These are phyloP conservation scores for Misgurnus mizolepis DNA, from an alignment of 2,113 vertebrate species.

Conservation along the genomic window DNA sequence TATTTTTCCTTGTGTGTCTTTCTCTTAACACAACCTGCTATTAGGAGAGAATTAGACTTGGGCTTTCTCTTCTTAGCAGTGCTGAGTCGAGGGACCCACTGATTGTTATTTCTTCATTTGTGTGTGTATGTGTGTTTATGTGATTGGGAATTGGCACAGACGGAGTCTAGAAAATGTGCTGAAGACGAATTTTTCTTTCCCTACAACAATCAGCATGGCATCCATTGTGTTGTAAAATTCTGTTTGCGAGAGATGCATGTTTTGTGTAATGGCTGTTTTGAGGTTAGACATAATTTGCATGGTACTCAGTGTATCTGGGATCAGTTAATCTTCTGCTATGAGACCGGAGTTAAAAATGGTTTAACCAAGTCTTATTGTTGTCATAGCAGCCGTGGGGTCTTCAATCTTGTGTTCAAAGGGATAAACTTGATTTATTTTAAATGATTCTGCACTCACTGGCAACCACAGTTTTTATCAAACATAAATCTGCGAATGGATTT, in stretches of 20 bases:
- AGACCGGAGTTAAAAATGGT: background rate
- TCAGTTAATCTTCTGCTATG: background rate
- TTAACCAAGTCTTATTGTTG: slow-evolving; percentile 28
- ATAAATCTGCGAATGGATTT: slow-evolving; percentile 39
- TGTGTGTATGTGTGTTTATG: slow-evolving; percentile 40
- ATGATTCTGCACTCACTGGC: slow-evolving; percentile 4
- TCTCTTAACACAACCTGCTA: slow-evolving; percentile 48
- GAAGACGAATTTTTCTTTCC: slow-evolving; percentile 56
- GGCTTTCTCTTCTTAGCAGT: slow-evolving; percentile 28
- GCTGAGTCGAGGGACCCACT: slow-evolving; percentile 38
- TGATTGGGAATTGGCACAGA: slow-evolving; percentile 55
- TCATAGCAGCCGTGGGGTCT: slow-evolving; percentile 30
- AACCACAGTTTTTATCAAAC: slow-evolving; percentile 32
- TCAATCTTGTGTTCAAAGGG: slow-evolving; percentile 7
- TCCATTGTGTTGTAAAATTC: slow-evolving; percentile 63
- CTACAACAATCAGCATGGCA: slow-evolving; percentile 60
- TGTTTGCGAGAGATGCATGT: slow-evolving; percentile 31
- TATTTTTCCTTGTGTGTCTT: slow-evolving; percentile 26
- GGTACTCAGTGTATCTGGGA: background rate
- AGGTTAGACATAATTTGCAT: slow-evolving; percentile 50
- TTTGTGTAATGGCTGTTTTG: slow-evolving; percentile 50
- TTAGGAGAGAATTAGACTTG: slow-evolving; percentile 50
- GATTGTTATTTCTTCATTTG: slow-evolving; percentile 53
- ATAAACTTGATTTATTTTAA: slow-evolving; percentile 30
- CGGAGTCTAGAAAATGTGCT: slow-evolving; percentile 63